Conservation (phyloP, 2,888 invertebrate species). For the Netelia virgata region DNA sequence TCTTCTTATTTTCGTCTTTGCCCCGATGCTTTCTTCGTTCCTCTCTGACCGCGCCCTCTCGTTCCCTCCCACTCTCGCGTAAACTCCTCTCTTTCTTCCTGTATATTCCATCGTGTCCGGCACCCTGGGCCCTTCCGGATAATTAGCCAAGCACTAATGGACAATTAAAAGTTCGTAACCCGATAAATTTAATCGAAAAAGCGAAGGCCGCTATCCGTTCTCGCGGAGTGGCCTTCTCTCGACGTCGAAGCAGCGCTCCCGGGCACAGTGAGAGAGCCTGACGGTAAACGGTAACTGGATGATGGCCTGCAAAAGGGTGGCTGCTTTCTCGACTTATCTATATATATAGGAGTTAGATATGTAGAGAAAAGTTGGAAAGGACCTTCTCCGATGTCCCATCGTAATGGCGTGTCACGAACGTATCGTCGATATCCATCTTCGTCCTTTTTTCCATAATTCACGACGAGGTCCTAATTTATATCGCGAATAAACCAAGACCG, state of each 20-base stretch:
- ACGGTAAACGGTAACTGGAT: constrained; percentile 41
- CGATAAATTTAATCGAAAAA: constrained; percentile 78
- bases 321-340: background rate
- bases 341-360: background rate
- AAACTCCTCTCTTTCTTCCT: constrained; percentile 33
- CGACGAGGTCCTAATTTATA: too few relatives aligned
- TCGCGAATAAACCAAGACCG: too few relatives aligned
- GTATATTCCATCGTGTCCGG: constrained; percentile 31
- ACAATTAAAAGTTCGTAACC: constrained; percentile 77
- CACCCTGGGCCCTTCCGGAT: constrained; percentile 55
- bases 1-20: background rate
- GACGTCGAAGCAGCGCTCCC: constrained; percentile 55
- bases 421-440: background rate
- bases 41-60: background rate
- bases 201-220: constrained; percentile 45
- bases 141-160: constrained; percentile 75
- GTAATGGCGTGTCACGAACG: constrained; percentile 26
- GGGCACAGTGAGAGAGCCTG: constrained; percentile 30
- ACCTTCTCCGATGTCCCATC: constrained; percentile 44
- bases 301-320: constrained; percentile 36
- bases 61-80: constrained; percentile 6
- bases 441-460: too few relatives aligned
- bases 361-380: constrained; percentile 57
- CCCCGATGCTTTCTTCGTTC: background rate
- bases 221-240: constrained; percentile 30